Evolutionary conservation across 2,113 vertebrate species (phyloP).

Genomic region (Paralichthys olivaceus): DNA sequence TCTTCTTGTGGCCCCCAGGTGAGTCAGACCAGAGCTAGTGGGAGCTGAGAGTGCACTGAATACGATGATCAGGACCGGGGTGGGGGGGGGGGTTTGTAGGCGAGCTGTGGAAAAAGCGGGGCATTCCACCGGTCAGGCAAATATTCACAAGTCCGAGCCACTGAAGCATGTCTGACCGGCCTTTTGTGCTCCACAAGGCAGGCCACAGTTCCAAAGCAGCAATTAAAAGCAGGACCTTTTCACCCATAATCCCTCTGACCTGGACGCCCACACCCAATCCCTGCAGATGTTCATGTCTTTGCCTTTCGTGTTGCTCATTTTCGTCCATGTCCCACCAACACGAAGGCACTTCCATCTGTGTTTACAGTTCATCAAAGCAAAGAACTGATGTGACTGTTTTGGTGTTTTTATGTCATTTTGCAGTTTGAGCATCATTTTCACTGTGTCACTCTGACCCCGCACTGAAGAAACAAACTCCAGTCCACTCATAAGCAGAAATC

Average conservation of each 20-base stretch:
- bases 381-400: background rate
- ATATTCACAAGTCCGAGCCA: constrained; percentile 82
- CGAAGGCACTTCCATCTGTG: background rate
- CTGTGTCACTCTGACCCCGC: constrained; percentile 13
- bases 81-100: constrained; percentile 34
- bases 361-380: constrained; percentile 6
- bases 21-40: constrained; percentile 36
- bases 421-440: background rate
- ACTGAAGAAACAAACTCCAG: background rate
- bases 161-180: constrained; percentile 80
- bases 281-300: constrained; percentile 81
- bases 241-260: constrained; percentile 83
- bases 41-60: constrained; percentile 9
- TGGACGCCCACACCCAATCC: constrained; percentile 77
- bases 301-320: constrained; percentile 50
- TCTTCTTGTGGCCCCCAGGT: constrained; percentile 43
- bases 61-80: constrained; percentile 41
- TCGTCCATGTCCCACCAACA: background rate
- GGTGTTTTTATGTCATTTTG: background rate
- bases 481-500: background rate
- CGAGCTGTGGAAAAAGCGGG: constrained; percentile 43
- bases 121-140: constrained; percentile 85
- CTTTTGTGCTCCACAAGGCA: constrained; percentile 82
- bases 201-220: constrained; percentile 80
- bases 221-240: constrained; percentile 87